Evolutionary conservation across 1,140 invertebrate genomes (phyloP), one percentile per base, ranked within the genome.

Genomic region (Brachionus rotundiformis): DNA sequence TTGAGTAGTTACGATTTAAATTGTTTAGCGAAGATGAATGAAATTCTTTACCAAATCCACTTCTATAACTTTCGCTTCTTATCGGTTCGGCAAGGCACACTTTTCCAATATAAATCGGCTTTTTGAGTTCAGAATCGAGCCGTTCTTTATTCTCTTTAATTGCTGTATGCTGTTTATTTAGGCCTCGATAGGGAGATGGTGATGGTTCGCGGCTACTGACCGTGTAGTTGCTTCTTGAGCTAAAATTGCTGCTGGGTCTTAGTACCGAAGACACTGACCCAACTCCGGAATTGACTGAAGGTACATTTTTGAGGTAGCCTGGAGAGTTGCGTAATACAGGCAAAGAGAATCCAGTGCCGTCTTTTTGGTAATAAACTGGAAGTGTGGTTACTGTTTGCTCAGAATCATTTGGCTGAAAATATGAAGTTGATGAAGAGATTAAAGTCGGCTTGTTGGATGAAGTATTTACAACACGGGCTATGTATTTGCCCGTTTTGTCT

Each of bases 341-440:
- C 31, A 68, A 16, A 68, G 27, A 36, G 27, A 29, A 29, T n/a
- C 29, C 61, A 5, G 8, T 29, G 3, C 16, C 16, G 19, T 68
- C 63, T 68, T 36, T 73, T 73, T 73, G 36, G 23, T 73, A 73
- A 44, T 44, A 44, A 27, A 73, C 68, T 31, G 68, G 68, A 23
- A 73, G 39, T 27, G 41, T 27, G 13, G 68, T 73, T 2, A 33
- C 29, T 8, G 7, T 31, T 73, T 73, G 23, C 10, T 73, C 36
- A 5, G 68, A 73, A 25, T 73, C 39, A 25, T 44, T 47, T 44
- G 39, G 68, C 44, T 73, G 39, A 44, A 27, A 73, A 73, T 73
- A 73, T 19, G 68, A 73, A 44, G 19, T 41, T 44, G 68, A 73
- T 44, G 68, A 73, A 73, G 68, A 73, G 8, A 73, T 41, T 3